Conservation (phyloP, 2,888 invertebrate species). For the Empis stercorea region DNA sequence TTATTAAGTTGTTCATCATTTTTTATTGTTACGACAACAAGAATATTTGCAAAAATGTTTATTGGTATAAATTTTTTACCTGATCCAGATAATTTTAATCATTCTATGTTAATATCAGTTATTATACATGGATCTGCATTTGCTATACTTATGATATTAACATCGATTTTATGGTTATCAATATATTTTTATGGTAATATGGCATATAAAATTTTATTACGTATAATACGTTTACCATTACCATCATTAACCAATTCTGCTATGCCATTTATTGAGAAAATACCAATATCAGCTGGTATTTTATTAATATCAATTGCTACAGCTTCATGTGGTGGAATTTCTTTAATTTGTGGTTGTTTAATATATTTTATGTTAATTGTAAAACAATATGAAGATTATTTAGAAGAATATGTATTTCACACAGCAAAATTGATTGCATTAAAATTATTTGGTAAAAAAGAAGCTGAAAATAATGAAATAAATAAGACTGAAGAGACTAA, state of each 20-base stretch:
- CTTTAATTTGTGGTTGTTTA: constrained; percentile 48
- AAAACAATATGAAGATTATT: constrained; percentile 53
- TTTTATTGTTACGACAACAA: constrained; percentile 26
- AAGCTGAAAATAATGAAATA: neutral
- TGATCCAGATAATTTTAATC: constrained; percentile 17
- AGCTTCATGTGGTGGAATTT: constrained; percentile 61
- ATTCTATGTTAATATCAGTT: constrained; percentile 40
- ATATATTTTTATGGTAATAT: constrained; percentile 58
- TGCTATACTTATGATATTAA: constrained; percentile 44
- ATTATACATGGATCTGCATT: constrained; percentile 49
- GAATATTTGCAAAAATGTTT: constrained; percentile 17
- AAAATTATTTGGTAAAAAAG: constrained; percentile 17
- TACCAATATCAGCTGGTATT: constrained; percentile 55
- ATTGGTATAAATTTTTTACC: constrained; percentile 13
- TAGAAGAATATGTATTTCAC: constrained; percentile 42
- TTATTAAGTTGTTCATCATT: constrained; percentile 43
- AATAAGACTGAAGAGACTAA: neutral
- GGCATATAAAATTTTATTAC: constrained; percentile 50
- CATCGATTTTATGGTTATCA: constrained; percentile 40
- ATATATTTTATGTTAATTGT: constrained; percentile 42
- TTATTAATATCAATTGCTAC: constrained; percentile 49
- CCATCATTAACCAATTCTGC: constrained; percentile 22
- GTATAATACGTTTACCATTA: constrained; percentile 35
- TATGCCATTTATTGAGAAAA: constrained; percentile 49
- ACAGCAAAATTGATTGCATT: constrained; percentile 31